phyloP scores from a whole-genome alignment of 2,888 invertebrate species.

The Carterocephalus palaemon region DNA sequence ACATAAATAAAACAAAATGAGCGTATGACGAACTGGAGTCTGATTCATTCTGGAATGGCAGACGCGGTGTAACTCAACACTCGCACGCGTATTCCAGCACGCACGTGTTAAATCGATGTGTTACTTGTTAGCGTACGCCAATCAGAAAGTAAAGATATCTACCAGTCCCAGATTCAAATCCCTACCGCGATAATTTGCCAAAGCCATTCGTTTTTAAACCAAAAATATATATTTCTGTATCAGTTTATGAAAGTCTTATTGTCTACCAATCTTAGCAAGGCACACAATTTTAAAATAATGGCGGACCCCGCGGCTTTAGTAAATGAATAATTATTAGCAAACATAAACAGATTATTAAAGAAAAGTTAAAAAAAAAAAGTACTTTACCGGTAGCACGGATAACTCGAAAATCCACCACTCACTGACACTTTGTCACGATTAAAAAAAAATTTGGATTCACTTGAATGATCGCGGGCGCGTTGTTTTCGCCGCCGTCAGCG shows the following conservation, averaged over 20 bases:
- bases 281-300: too few relatives aligned
- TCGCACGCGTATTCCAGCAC: constrained; percentile 54
- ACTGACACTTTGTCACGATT: constrained; percentile 66
- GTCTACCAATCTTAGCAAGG: too few relatives aligned
- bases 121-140: constrained; percentile 40
- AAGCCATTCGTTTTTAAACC: too few relatives aligned
- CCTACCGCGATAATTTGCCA: too few relatives aligned
- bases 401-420: constrained; percentile 61
- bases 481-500: constrained; percentile 46
- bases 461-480: constrained; percentile 53
- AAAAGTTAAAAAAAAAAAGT: constrained; percentile 39
- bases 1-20: constrained; percentile 41
- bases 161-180: too few relatives aligned
- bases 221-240: too few relatives aligned
- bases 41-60: constrained; percentile 59
- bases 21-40: constrained; percentile 48
- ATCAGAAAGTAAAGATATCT: too few relatives aligned
- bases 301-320: too few relatives aligned
- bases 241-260: too few relatives aligned
- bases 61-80: constrained; percentile 74
- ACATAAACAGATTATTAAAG: constrained; percentile 41
- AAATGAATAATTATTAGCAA: too few relatives aligned
- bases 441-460: constrained; percentile 50
- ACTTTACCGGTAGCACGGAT: constrained; percentile 68
- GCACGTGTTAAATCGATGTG: constrained; percentile 48